phyloP scores from a whole-genome alignment of 2,888 invertebrate species.

The Parasteatoda lunata region DNA sequence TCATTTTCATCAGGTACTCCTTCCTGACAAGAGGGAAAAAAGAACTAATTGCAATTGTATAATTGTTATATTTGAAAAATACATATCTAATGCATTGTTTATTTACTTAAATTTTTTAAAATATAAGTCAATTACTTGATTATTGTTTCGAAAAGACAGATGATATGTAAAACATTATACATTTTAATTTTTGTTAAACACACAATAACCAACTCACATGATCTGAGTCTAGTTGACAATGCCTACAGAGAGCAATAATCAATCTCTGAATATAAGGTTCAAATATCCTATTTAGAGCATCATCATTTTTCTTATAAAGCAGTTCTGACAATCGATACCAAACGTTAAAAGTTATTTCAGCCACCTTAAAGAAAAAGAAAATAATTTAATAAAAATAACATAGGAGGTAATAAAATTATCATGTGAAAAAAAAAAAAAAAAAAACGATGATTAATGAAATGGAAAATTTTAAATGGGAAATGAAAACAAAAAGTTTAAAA shows the following conservation, averaged over 20 bases:
- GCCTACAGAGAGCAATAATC: conserved; percentile 90
- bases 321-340: conserved; percentile 98
- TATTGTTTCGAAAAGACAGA: too few relatives aligned
- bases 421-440: neutral
- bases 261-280: conserved; percentile 92
- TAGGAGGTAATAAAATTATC: neutral
- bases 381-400: conserved; percentile 26
- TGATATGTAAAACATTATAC: neutral
- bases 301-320: conserved; percentile 89
- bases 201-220: conserved; percentile 77
- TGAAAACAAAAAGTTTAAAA: too few relatives aligned
- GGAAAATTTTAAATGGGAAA: neutral
- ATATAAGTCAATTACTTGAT: too few relatives aligned
- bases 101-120: too few relatives aligned
- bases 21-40: conserved; percentile 76
- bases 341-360: conserved; percentile 92
- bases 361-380: conserved; percentile 77
- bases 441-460: neutral
- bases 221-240: conserved; percentile 97
- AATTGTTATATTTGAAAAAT: neutral
- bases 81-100: neutral
- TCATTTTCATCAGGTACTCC: conserved; percentile 88
- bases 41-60: neutral
- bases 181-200: neutral
- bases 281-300: conserved; percentile 86